phyloP scores from a whole-genome alignment of 2,888 invertebrate species.

The Drepana falcataria region DNA sequence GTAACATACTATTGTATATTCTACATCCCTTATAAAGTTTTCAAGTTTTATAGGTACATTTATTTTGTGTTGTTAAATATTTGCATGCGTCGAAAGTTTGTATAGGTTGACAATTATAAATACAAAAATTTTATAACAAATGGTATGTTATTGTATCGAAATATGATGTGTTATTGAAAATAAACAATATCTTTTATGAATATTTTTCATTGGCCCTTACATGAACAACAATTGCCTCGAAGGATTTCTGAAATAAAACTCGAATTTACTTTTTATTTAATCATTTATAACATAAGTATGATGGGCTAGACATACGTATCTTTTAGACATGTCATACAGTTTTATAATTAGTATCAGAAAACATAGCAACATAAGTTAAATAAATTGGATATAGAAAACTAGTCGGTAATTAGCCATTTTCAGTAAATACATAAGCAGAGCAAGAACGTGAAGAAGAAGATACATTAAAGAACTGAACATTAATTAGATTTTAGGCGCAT shows the following conservation, averaged over 20 bases:
- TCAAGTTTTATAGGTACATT: slow-evolving; percentile 22
- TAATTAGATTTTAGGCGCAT: too few relatives aligned
- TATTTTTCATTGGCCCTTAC: slow-evolving; percentile 13
- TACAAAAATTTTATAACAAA: slow-evolving; percentile 33
- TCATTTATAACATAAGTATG: slow-evolving; percentile 27
- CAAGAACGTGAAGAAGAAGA: too few relatives aligned
- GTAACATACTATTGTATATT: neutral
- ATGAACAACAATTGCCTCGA: too few relatives aligned
- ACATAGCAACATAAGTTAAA: slow-evolving; percentile 4
- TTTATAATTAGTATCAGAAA: slow-evolving; percentile 14
- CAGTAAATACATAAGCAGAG: too few relatives aligned
- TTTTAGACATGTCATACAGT: slow-evolving; percentile 25
- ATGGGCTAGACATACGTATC: slow-evolving; percentile 18
- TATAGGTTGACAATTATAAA: slow-evolving; percentile 40
- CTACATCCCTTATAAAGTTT: slow-evolving; percentile 14
- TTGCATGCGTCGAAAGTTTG: slow-evolving; percentile 45
- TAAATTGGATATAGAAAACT: slow-evolving; percentile 13
- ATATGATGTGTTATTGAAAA: slow-evolving; percentile 53
- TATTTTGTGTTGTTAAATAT: slow-evolving; percentile 27
- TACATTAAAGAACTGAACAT: too few relatives aligned
- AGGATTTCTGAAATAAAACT: neutral
- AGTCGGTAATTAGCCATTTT: too few relatives aligned
- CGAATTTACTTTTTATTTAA: slow-evolving; percentile 21
- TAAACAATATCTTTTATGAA: slow-evolving; percentile 46
- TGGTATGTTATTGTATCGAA: slow-evolving; percentile 50